Base-by-base conservation (phyloP, 2,888 invertebrate species). In the Odontomyia ornata region DNA sequence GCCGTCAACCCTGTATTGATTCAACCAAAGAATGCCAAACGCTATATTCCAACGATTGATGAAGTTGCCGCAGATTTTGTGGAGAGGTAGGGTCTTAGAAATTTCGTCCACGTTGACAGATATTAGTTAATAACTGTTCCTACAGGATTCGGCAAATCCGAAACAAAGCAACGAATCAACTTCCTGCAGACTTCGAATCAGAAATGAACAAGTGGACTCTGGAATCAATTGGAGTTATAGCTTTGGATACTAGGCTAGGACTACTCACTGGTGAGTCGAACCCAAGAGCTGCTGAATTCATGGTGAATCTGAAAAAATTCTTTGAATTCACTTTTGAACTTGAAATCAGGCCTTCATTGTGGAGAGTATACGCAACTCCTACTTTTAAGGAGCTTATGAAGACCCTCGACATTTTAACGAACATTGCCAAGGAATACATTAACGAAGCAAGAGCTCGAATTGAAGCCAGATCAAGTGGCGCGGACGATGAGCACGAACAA, bases 1-100 rank as follows among this genome's bases (percentile, higher is more conserved):
- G 90, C 90, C 78, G 91, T 92, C 0, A 92, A 93, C 84, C 91
- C 91, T 73, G 88, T 91, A 36, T 86, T 93, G 84, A 85, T 93
- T 84, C 89, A 91, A 81, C 91, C 92, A 0, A 89, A 90, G 80
- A 84, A 89, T 78, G 87, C 89, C 0, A 89, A 88, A 82, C 83
- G 88, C 0, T 91, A 90, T 79, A 82, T 88, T 1, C 85, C 88
- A 1, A 87, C 85, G 9, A 85, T 91, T 75, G 87, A 88, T 76
- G 65, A 43, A 47, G 62, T 28, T 15, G 1, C 43, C n/a, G 18
- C 3, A 3, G 56, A 72, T 1, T 72, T 72, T 28, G 3, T 72
- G 15, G 21, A 52, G 7, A 72, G 72, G 72, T 72, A 47, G 4
- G 5, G 5, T 9, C 3, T 9, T 5, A 9, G 36, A 5, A 18